Percentiles rank a stretch among this genome's conserved stretches.
Conservation (phyloP, 2,888 invertebrate genomes). For the Encarsia formosa region DNA sequence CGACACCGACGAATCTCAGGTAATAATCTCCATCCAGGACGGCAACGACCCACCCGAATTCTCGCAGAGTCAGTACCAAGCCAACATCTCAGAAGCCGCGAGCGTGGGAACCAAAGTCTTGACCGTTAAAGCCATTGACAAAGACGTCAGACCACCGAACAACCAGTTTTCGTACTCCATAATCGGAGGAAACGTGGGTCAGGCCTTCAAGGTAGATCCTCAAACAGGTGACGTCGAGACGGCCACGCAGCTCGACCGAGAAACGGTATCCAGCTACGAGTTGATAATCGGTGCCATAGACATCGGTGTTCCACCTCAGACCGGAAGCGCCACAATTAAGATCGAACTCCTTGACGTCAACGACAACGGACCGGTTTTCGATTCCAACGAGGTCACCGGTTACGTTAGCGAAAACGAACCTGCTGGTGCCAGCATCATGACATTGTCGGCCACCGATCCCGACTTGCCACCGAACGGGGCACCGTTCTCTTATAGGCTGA, state of each 20-base stretch:
- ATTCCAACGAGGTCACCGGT: slow-evolving; percentile 65
- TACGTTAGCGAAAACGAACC: slow-evolving; percentile 84
- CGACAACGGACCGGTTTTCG: slow-evolving; percentile 86
- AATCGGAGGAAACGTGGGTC: slow-evolving; percentile 76
- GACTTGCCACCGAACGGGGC: slow-evolving; percentile 88
- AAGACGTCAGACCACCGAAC: slow-evolving; percentile 85
- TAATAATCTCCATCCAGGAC: slow-evolving; percentile 89
- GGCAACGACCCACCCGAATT: slow-evolving; percentile 96
- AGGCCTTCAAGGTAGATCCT: slow-evolving; percentile 83
- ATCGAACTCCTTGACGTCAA: slow-evolving; percentile 83
- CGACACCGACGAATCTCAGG: slow-evolving; percentile 92
- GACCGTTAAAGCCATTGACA: slow-evolving; percentile 82
- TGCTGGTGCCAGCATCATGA: slow-evolving; percentile 76
- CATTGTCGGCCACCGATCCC: slow-evolving; percentile 81
- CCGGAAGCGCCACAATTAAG: slow-evolving; percentile 81
- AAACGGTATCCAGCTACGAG: slow-evolving; percentile 70
- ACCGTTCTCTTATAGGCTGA: slow-evolving; percentile 77
- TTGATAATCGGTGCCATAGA: slow-evolving; percentile 84
- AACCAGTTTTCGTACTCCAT: slow-evolving; percentile 90
- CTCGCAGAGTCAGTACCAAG: slow-evolving; percentile 71
- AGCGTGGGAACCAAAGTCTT: slow-evolving; percentile 68
- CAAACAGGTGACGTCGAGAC: slow-evolving; percentile 81
- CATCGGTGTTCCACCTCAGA: slow-evolving; percentile 83
- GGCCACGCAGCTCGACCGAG: slow-evolving; percentile 72
- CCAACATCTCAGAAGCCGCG: slow-evolving; percentile 77